Evolutionary conservation across 1,140 invertebrate species (phyloP).

Genomic region (Bombus waltoni): DNA sequence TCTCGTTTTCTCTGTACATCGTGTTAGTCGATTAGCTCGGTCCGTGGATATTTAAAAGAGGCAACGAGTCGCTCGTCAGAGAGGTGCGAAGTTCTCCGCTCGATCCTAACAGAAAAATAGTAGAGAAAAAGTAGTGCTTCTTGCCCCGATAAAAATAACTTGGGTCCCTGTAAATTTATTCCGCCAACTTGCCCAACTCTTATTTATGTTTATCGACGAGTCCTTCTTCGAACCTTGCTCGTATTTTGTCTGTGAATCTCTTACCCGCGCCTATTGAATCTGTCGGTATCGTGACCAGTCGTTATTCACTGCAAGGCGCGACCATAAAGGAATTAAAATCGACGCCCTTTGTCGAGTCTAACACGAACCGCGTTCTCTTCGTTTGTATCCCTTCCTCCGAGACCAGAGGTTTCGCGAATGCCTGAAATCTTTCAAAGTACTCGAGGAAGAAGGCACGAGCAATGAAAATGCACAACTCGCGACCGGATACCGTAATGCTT

Average conservation of each 20-base stretch:
- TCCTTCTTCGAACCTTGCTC: not conserved
- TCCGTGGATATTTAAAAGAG: constrained; percentile 6
- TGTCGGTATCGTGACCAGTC: constrained; percentile 27
- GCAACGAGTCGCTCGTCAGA: not conserved
- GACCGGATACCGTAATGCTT: constrained; percentile 42
- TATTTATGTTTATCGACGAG: constrained; percentile 43
- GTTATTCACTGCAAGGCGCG: constrained; percentile 33
- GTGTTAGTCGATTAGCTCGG: not conserved
- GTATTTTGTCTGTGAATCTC: constrained; percentile 39
- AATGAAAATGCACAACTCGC: constrained; percentile 43
- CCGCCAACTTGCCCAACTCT: not conserved
- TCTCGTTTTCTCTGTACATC: constrained; percentile 3
- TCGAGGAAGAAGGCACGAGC: not conserved
- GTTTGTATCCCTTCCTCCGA: not conserved
- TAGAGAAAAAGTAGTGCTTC: not conserved
- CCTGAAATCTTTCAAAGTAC: not conserved
- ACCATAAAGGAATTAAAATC: constrained; percentile 38
- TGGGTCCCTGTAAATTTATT: constrained; percentile 32
- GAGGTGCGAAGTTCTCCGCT: constrained; percentile 5
- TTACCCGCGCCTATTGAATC: not conserved
- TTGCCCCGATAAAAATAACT: constrained; percentile 32
- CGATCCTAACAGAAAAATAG: not conserved
- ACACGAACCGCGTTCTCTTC: not conserved
- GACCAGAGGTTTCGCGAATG: not conserved
- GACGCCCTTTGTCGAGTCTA: not conserved